phyloP scores from a whole-genome alignment of 2,888 invertebrate species.

The Elmis aenea region DNA sequence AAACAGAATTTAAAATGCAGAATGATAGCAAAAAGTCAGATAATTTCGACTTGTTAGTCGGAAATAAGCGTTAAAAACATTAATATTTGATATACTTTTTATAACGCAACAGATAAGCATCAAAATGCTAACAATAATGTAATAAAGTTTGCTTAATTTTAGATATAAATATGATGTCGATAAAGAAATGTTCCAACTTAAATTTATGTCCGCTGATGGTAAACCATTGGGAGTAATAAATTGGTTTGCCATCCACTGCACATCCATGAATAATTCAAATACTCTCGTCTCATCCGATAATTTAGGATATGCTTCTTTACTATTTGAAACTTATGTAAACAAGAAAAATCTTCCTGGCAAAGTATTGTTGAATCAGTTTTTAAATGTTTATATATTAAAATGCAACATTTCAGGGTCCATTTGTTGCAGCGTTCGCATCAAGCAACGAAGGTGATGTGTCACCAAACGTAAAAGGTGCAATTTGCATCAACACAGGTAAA shows the following conservation, averaged over 20 bases:
- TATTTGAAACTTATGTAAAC: constrained; percentile 77
- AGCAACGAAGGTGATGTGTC: constrained; percentile 90
- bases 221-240: constrained; percentile 77
- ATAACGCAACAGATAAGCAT: too few species aligned
- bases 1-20: too few species aligned
- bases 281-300: constrained; percentile 83
- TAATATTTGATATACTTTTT: too few species aligned
- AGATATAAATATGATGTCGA: constrained; percentile 76
- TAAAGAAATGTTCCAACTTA: constrained; percentile 74
- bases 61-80: too few species aligned
- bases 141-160: too few species aligned
- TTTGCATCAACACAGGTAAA: constrained; percentile 71
- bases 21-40: too few species aligned
- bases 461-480: constrained; percentile 81
- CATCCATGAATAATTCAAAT: constrained; percentile 94
- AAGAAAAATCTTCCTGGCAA: constrained; percentile 65
- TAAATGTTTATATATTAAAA: constrained; percentile 6
- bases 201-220: constrained; percentile 55
- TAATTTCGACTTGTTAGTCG: too few species aligned
- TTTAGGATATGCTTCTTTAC: constrained; percentile 80
- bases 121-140: too few species aligned
- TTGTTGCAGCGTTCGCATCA: constrained; percentile 89
- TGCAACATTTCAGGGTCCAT: constrained; percentile 57
- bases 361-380: too few species aligned
- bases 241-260: constrained; percentile 93